Percentiles rank a stretch among this genome's conserved stretches.
These are phyloP conservation scores for Pocillopora verrucosa DNA, from an alignment of 64 coral and sea anemone genomes.

Conservation along the genomic window DNA sequence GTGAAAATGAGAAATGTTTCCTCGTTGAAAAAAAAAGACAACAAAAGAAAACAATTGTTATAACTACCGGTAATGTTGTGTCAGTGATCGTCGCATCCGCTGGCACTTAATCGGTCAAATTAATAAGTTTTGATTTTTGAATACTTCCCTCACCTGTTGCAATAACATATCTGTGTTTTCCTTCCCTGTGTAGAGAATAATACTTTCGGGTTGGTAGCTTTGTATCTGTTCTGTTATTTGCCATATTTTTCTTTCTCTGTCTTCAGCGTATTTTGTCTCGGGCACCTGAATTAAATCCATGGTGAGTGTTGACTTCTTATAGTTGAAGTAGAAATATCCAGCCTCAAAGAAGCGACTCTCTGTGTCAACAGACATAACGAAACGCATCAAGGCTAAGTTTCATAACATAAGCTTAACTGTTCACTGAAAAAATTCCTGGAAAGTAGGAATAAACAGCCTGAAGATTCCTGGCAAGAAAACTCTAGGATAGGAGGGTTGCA, in stretches of 20 bases:
- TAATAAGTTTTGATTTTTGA: too few species aligned
- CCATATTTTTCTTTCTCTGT: background rate
- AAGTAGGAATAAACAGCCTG: too few species aligned
- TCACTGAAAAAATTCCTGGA: too few species aligned
- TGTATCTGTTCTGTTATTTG: background rate
- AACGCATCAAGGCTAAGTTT: background rate
- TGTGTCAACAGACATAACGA: background rate
- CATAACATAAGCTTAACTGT: too few species aligned
- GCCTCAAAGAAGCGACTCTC: slow-evolving; percentile 15
- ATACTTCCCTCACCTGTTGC: background rate
- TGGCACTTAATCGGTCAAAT: too few species aligned
- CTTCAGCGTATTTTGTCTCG: background rate
- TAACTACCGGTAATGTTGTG: too few species aligned
- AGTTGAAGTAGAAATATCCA: slow-evolving; percentile 1
- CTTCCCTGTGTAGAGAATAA: slow-evolving; percentile 33
- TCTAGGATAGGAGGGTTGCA: too few species aligned
- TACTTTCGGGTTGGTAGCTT: slow-evolving; percentile 20
- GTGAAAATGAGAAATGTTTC: too few species aligned
- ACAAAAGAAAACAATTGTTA: too few species aligned
- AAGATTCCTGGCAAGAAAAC: too few species aligned
- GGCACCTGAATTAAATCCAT: slow-evolving; percentile 8
- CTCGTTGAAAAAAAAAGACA: too few species aligned
- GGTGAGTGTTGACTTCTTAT: background rate
- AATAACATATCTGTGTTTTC: background rate
- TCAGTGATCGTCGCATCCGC: too few species aligned